Conservation (phyloP, 2,888 invertebrate species). For the Sinotaia quadrata region DNA sequence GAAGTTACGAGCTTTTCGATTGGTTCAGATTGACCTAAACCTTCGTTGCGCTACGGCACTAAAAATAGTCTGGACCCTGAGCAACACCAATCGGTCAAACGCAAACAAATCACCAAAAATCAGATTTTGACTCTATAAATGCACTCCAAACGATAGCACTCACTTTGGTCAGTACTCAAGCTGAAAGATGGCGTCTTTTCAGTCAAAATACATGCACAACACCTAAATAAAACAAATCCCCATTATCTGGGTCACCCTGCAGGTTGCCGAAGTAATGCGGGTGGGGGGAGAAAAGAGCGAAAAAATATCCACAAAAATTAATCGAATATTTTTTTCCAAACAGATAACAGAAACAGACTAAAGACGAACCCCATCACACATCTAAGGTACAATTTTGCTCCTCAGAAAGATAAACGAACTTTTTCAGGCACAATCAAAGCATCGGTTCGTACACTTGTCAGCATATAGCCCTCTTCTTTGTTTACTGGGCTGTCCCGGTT, state of each 20-base stretch:
- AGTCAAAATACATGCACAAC: constrained; percentile 18
- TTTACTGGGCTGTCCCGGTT: constrained; percentile 4
- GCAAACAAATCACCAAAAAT: constrained; percentile 27
- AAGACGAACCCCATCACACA: background rate
- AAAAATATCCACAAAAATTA: background rate
- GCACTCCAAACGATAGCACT: constrained; percentile 21
- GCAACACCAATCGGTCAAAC: constrained; percentile 9
- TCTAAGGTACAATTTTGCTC: background rate
- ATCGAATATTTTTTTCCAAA: background rate
- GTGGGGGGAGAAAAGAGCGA: background rate
- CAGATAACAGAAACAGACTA: background rate
- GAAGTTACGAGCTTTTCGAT: constrained; percentile 16
- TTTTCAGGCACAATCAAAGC: background rate
- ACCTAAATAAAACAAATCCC: constrained; percentile 18
- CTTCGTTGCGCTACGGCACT: background rate
- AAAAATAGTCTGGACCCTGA: constrained; percentile 25
- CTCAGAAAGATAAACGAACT: background rate
- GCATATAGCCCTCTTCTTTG: constrained; percentile 12
- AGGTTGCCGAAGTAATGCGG: background rate
- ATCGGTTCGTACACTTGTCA: background rate
- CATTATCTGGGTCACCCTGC: constrained; percentile 11
- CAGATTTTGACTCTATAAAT: constrained; percentile 16
- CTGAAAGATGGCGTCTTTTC: background rate
- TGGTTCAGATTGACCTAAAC: constrained; percentile 7
- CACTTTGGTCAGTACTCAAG: background rate